phyloP scores from a whole-genome alignment of 2,888 invertebrate species.

The Lampropteryx suffumata region DNA sequence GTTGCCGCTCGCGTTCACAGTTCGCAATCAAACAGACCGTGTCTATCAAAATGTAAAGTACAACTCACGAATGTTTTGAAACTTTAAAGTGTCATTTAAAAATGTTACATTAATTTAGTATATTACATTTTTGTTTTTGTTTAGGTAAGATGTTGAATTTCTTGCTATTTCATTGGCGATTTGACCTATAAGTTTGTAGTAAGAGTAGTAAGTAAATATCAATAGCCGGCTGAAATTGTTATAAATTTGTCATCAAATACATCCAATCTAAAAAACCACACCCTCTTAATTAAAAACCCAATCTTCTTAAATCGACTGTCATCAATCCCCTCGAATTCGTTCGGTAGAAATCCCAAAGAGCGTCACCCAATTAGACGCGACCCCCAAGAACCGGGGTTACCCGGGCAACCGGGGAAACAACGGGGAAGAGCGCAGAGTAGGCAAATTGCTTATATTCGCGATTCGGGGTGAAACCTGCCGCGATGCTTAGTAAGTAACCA shows the following conservation, averaged over 20 bases:
- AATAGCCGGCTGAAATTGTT: too few relatives aligned
- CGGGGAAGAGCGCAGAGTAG: not conserved
- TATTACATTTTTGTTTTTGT: too few relatives aligned
- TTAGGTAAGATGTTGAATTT: too few relatives aligned
- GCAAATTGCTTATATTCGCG: not conserved
- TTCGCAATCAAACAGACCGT: too few relatives aligned
- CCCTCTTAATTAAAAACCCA: constrained; percentile 24
- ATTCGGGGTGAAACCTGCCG: not conserved
- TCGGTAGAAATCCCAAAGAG: constrained; percentile 30
- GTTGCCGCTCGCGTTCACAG: too few relatives aligned
- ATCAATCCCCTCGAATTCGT: constrained; percentile 24
- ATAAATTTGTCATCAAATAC: not conserved
- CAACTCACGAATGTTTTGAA: too few relatives aligned
- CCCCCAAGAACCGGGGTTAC: constrained; percentile 20
- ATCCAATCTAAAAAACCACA: constrained; percentile 2
- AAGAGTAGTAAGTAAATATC: too few relatives aligned
- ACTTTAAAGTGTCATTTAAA: too few relatives aligned
- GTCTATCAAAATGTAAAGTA: too few relatives aligned
- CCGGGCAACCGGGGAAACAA: constrained; percentile 21
- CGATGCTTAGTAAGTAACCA: not conserved
- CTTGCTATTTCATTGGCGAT: too few relatives aligned
- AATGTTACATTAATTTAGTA: too few relatives aligned
- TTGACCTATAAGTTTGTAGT: too few relatives aligned
- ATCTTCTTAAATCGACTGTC: constrained; percentile 23
- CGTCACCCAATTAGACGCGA: constrained; percentile 34